Evolutionary conservation across 1,140 invertebrate genomes (phyloP), one percentile per base, ranked within the genome.

Genomic region (Saccostrea echinata): DNA sequence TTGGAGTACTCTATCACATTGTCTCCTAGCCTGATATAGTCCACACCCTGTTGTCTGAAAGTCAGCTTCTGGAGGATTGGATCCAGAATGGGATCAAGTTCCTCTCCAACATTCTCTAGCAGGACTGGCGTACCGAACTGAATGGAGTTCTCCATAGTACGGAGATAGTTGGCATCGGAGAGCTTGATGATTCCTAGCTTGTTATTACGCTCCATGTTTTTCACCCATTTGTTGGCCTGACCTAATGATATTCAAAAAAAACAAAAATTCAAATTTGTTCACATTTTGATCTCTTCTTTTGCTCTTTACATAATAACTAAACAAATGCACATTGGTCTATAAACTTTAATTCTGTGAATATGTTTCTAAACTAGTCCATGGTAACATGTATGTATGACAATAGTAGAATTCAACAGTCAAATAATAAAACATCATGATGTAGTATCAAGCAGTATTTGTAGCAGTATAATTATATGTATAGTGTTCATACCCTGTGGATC

Each of bases 161-260:
- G 90, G 81, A 94, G 91, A 90, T 95, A 95, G 88, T 93, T 95
- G 11, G 93, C 84, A 90, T 95, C 94, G 13, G 94, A 94, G 30
- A 95, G 89, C 89, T 95, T 95, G 55, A 95, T 93, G 8, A 95
- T 92, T 51, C 88, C 89, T 51, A 95, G 90, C 84, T 95, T 94
- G 89, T 95, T 94, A n/a, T 92, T 91, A 68, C 93, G 93, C 89
- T 95, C 98, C 96, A 98, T 97, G 94, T 98, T 98, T 94, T 98
- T 98, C 11, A 99, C 96, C 98, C 98, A 99, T 94, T 97, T 97
- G 89, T 94, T 95, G 21, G 95, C 95, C 88, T 95, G 95, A 87
- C 94, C 94, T 95, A 76, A 52, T 68, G 18, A 30, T 21, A 24
- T 84, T 55, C 8, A 57, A 1, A n/a, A 84, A 24, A 6, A 55